These are phyloP conservation scores for Lepidothrix coronata DNA, from an alignment of 2,113 vertebrate species.

Conservation along the genomic window DNA sequence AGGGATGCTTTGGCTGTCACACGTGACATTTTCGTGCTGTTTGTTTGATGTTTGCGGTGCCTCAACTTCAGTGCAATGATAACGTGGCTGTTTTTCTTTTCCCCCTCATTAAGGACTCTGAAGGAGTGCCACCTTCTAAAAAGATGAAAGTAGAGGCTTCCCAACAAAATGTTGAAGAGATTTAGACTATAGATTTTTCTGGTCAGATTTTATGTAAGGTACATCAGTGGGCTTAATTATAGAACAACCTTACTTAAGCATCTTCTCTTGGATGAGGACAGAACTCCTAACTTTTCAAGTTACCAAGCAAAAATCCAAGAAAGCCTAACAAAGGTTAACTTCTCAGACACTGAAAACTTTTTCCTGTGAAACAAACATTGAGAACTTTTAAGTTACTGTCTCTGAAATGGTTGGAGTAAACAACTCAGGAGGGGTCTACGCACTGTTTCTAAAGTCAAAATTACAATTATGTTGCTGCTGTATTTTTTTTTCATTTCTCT, in stretches of 20 bases:
- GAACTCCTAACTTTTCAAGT: slow-evolving; percentile 78
- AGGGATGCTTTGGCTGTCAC: not conserved
- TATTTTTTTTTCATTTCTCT: slow-evolving; percentile 79
- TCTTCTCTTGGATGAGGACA: slow-evolving; percentile 72
- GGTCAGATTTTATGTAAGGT: slow-evolving; percentile 72
- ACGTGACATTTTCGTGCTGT: not conserved
- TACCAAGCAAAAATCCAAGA: slow-evolving; percentile 81
- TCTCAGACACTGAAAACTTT: slow-evolving; percentile 78
- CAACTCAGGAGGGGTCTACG: slow-evolving; percentile 91
- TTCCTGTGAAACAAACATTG: slow-evolving; percentile 79
- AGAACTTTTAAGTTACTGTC: slow-evolving; percentile 74
- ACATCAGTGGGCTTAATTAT: slow-evolving; percentile 74
- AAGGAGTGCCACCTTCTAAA: slow-evolving; percentile 90
- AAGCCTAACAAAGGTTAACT: slow-evolving; percentile 71
- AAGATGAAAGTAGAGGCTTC: slow-evolving; percentile 93
- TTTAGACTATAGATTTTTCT: slow-evolving; percentile 77
- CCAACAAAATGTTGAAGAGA: slow-evolving; percentile 88
- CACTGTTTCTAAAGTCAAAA: slow-evolving; percentile 90
- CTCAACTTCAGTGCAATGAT: not conserved
- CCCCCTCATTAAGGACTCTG: slow-evolving; percentile 80
- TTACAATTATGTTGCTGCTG: slow-evolving; percentile 94
- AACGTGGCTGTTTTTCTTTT: slow-evolving; percentile 44
- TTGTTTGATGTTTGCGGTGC: not conserved
- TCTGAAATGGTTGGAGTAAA: slow-evolving; percentile 77
- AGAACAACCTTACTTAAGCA: slow-evolving; percentile 69